Conservation (phyloP, 2,113 vertebrate species). For the Tragelaphus scriptus region DNA sequence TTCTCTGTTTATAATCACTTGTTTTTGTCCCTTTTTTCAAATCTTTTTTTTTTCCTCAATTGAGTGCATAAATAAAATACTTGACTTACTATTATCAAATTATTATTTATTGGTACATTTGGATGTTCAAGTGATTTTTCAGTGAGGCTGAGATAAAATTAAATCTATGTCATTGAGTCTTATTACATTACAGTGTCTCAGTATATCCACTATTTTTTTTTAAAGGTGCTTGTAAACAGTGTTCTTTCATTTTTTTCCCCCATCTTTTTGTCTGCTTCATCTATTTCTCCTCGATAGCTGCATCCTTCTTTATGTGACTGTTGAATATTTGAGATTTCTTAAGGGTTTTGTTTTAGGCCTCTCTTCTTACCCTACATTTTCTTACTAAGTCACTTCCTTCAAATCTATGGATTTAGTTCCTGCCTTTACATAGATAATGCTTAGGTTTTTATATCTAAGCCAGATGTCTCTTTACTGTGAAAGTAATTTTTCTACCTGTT, state of each 20-base stretch:
- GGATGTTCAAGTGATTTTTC: conserved; percentile 10
- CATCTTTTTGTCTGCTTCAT: background rate
- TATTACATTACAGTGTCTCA: background rate
- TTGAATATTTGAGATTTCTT: background rate
- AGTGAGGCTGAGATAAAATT: background rate
- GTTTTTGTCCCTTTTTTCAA: background rate
- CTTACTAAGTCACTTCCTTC: background rate
- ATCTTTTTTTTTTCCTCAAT: background rate
- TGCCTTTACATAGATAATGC: background rate
- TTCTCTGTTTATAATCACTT: background rate
- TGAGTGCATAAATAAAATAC: background rate
- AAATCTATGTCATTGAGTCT: background rate
- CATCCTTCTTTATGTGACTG: background rate
- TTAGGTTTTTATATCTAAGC: background rate
- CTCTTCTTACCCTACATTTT: background rate
- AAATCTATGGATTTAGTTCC: background rate
- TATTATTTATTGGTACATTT: background rate
- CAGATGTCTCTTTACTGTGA: background rate
- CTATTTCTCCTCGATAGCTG: background rate
- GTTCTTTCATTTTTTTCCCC: background rate
- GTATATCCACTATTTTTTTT: background rate
- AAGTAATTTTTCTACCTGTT: background rate
- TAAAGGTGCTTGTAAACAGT: background rate
- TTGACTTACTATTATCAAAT: background rate
- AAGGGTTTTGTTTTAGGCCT: background rate